Evolutionary conservation across 2,888 invertebrate species (phyloP).

Genomic region (Synanthedon tipuliformis): DNA sequence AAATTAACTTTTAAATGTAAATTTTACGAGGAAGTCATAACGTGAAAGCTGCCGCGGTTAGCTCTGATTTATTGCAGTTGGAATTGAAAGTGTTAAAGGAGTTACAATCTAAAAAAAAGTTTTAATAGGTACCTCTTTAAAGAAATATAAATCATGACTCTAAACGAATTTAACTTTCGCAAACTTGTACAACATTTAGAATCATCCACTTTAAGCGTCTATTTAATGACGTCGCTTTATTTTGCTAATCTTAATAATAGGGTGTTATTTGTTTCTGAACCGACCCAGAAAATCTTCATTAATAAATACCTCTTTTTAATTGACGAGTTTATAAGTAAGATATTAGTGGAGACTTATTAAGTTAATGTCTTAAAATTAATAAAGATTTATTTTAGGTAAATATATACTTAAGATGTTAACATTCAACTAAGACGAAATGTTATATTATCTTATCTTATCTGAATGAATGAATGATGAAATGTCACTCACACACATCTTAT

Average conservation of each 20-base stretch:
- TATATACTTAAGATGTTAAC: too few species aligned
- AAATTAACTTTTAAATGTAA: constrained; percentile 70
- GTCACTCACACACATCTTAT: too few species aligned
- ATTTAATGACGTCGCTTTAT: constrained; percentile 53
- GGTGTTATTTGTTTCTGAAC: neutral
- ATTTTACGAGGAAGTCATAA: constrained; percentile 69
- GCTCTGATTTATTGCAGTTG: constrained; percentile 64
- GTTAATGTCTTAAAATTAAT: too few species aligned
- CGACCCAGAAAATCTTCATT: too few species aligned
- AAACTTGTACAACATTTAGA: constrained; percentile 53
- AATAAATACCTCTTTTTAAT: too few species aligned
- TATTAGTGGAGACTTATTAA: too few species aligned
- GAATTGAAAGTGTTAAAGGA: constrained; percentile 68
- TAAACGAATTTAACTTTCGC: constrained; percentile 47
- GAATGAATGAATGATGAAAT: too few species aligned
- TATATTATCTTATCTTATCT: too few species aligned
- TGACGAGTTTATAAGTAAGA: too few species aligned
- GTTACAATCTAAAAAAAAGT: constrained; percentile 68
- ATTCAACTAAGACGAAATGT: too few species aligned
- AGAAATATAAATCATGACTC: constrained; percentile 64
- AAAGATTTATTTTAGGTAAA: too few species aligned
- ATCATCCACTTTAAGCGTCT: constrained; percentile 47
- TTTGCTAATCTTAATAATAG: constrained; percentile 16
- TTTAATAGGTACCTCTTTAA: constrained; percentile 69
- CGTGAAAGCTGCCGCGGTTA: constrained; percentile 66